A percentile compares a stretch with the other conserved stretches of the same genome.
Conservation (phyloP, 2,113 vertebrate species). For the Morone saxatilis region DNA sequence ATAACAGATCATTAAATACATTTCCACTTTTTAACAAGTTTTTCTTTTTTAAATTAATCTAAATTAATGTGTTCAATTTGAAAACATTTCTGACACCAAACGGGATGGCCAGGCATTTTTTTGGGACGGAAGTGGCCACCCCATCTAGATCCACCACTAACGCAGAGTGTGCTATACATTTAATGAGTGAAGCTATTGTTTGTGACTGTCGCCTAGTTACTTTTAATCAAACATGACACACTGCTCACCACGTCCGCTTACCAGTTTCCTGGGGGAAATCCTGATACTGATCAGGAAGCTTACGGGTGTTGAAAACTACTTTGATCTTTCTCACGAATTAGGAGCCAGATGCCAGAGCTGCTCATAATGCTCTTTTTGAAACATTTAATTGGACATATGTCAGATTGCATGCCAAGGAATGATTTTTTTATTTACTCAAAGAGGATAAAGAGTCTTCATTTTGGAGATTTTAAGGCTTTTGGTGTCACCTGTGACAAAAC, state of each 20-base stretch:
- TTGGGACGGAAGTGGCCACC: too few species aligned
- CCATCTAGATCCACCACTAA: too few species aligned
- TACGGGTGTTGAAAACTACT: neutral
- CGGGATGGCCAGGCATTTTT: too few species aligned
- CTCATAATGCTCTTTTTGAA: neutral
- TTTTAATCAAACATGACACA: neutral
- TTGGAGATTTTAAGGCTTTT: neutral
- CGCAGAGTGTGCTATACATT: neutral
- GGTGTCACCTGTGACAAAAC: neutral
- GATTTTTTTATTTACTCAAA: neutral
- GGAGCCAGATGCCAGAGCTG: neutral
- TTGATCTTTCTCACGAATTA: neutral
- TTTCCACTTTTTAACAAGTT: too few species aligned
- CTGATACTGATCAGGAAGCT: neutral
- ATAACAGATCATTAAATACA: too few species aligned
- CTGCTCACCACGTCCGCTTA: neutral
- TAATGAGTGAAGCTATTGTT: neutral
- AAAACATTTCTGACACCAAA: too few species aligned
- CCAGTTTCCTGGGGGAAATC: neutral
- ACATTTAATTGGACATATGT: neutral
- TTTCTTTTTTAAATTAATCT: too few species aligned
- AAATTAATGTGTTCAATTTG: too few species aligned
- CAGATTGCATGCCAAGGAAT: neutral
- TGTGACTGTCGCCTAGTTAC: neutral
- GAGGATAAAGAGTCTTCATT: neutral